Conservation (phyloP, 2,888 invertebrate genomes). For the Pelosia muscerda region DNA sequence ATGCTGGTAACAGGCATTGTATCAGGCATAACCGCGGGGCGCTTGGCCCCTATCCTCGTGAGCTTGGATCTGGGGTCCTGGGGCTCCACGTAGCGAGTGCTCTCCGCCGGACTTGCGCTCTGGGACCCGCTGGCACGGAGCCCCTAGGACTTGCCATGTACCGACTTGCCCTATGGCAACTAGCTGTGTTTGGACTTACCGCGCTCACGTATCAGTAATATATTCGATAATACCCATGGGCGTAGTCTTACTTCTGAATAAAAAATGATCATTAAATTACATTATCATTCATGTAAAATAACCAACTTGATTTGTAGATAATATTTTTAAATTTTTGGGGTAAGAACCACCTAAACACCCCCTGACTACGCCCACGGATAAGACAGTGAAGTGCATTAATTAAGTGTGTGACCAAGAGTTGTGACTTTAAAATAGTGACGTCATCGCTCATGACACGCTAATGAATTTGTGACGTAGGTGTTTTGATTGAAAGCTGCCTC, state of each 20-base stretch:
- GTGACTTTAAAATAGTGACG: background rate
- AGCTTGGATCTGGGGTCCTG: conserved; percentile 44
- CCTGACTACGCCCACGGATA: background rate
- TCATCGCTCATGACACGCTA: background rate
- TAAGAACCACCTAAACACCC: background rate
- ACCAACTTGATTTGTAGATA: background rate
- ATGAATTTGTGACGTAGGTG: background rate
- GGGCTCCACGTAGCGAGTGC: conserved; percentile 68
- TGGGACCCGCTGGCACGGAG: background rate
- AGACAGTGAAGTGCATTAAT: background rate
- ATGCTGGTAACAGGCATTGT: conserved; percentile 96
- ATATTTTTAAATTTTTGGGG: background rate
- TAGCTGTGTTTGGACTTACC: background rate
- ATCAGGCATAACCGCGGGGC: conserved; percentile 87
- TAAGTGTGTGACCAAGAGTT: background rate
- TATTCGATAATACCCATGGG: background rate
- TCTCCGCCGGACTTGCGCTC: conserved; percentile 19
- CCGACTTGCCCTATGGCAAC: no score
- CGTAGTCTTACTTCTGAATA: no score
- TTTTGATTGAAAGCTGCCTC: no score
- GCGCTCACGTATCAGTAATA: no score
- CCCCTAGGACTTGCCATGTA: background rate
- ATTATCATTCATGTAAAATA: no score
- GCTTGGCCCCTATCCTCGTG: conserved; percentile 84
- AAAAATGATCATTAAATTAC: background rate